Evolutionary conservation across 2,888 invertebrate species (phyloP).

Genomic region (Perizoma affinitatum): DNA sequence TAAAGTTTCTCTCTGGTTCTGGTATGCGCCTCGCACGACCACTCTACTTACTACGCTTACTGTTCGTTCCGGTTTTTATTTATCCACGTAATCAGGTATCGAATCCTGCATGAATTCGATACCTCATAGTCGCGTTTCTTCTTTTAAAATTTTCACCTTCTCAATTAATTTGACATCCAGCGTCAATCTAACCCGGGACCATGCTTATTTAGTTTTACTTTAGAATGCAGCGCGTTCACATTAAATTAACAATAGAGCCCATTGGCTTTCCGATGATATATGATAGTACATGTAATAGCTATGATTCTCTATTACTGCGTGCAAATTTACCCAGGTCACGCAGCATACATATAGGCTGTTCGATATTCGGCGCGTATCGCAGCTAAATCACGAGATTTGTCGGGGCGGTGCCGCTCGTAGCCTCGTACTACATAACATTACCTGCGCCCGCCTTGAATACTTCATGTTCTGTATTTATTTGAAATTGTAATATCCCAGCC

Average conservation of each 20-base stretch:
- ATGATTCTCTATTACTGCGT: constrained; percentile 77
- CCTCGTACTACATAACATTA: constrained; percentile 77
- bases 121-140: constrained; percentile 32
- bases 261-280: constrained; percentile 36
- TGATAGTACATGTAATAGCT: constrained; percentile 55
- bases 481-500: constrained; percentile 81
- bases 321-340: constrained; percentile 80
- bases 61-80: constrained; percentile 42
- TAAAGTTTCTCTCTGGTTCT: constrained; percentile 54
- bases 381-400: constrained; percentile 83
- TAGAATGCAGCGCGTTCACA: constrained; percentile 29
- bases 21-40: constrained; percentile 51
- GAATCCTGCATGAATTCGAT: constrained; percentile 40
- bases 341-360: constrained; percentile 73
- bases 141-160: constrained; percentile 24
- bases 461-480: constrained; percentile 82
- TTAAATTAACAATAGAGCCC: constrained; percentile 31
- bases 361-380: constrained; percentile 81
- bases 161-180: constrained; percentile 20
- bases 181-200: constrained; percentile 30
- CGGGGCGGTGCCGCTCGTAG: constrained; percentile 62
- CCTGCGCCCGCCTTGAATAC: constrained; percentile 80
- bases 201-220: constrained; percentile 29
- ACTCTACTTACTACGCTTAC: constrained; percentile 46
- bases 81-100: constrained; percentile 32